Conservation (phyloP, 2,888 invertebrate species). For the Zootermopsis nevadensis region DNA sequence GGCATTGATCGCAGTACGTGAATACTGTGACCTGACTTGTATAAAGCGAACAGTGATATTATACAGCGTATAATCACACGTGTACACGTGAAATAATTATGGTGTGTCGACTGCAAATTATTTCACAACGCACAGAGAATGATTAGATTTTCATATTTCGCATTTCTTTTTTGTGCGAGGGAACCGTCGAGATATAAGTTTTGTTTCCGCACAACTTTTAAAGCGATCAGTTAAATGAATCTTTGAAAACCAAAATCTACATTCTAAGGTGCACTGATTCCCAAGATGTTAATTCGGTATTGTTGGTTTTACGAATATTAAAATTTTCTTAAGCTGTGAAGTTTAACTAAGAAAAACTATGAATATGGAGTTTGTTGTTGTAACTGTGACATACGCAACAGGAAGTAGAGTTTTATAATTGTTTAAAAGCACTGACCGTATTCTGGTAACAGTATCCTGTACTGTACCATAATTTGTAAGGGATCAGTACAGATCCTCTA, state of each 20-base stretch:
- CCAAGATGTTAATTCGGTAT: too few relatives aligned
- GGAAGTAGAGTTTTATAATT: too few relatives aligned
- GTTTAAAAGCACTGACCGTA: too few relatives aligned
- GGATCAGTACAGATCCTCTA: background rate
- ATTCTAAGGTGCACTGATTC: too few relatives aligned
- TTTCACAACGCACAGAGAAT: background rate
- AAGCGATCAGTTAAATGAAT: background rate
- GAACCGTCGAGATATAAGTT: background rate
- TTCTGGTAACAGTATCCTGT: too few relatives aligned
- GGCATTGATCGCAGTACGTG: slow-evolving; percentile 35
- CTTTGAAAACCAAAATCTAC: background rate
- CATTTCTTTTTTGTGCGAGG: background rate
- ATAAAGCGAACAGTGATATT: slow-evolving; percentile 18
- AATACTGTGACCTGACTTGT: slow-evolving; percentile 33
- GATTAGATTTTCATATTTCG: background rate
- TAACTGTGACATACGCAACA: too few relatives aligned
- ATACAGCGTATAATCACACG: slow-evolving; percentile 17
- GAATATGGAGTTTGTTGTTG: too few relatives aligned
- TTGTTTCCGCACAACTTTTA: background rate
- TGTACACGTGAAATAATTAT: slow-evolving; percentile 33
- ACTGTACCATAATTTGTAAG: background rate
- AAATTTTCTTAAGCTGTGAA: too few relatives aligned
- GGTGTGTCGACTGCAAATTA: slow-evolving; percentile 23
- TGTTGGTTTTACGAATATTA: too few relatives aligned
- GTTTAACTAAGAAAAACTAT: too few relatives aligned